These are phyloP conservation scores for Gandaritis pyraliata DNA, from an alignment of 2,888 invertebrate species.

Conservation along the genomic window DNA sequence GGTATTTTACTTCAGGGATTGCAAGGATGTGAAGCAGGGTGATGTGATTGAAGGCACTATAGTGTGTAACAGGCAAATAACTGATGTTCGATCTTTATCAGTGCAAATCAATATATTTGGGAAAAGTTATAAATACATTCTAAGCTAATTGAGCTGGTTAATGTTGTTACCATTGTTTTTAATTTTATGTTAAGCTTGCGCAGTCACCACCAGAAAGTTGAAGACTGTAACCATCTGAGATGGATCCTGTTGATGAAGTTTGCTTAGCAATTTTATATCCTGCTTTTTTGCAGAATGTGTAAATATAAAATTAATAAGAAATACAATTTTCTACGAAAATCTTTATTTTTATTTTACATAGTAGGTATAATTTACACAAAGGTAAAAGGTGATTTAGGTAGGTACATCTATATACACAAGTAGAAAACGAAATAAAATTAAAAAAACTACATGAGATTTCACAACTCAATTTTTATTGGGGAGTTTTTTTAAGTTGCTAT, in stretches of 20 bases:
- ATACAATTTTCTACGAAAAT: constrained; percentile 75
- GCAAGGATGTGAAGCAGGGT: constrained; percentile 88
- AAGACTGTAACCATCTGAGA: no score
- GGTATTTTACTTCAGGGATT: constrained; percentile 91
- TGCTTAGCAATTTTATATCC: constrained; percentile 35
- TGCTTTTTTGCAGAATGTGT: constrained; percentile 13
- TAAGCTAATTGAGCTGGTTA: constrained; percentile 77
- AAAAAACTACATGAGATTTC: constrained; percentile 64
- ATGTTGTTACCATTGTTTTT: constrained; percentile 6
- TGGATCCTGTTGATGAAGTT: constrained; percentile 9
- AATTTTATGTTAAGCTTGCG: constrained; percentile 14
- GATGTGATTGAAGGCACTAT: constrained; percentile 86
- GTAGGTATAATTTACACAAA: constrained; percentile 68
- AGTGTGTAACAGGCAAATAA: constrained; percentile 88
- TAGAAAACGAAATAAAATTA: constrained; percentile 57
- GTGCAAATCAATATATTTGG: constrained; percentile 87
- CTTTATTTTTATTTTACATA: constrained; percentile 79
- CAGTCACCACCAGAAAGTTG: background rate
- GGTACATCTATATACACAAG: constrained; percentile 66
- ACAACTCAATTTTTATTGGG: constrained; percentile 46
- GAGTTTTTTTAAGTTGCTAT: background rate
- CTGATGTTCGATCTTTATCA: constrained; percentile 89
- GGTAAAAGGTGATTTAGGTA: constrained; percentile 56
- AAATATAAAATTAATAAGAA: constrained; percentile 46
- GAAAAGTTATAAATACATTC: constrained; percentile 85